Evolutionary conservation across 2,113 vertebrate genomes (phyloP).

Genomic region (Pseudorasbora parva): DNA sequence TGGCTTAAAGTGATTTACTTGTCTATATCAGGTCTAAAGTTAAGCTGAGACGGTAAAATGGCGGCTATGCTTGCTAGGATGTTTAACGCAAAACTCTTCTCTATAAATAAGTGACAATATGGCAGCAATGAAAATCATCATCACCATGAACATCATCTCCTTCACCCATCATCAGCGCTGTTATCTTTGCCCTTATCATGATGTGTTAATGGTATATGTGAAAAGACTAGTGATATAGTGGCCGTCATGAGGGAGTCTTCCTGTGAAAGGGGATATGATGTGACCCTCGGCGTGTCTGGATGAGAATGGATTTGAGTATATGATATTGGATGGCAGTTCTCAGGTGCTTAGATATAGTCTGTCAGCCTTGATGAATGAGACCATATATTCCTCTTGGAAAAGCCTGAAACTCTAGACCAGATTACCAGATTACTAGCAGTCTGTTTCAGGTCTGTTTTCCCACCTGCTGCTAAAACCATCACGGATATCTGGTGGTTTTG

Average conservation of each 20-base stretch:
- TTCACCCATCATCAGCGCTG: background rate
- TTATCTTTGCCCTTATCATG: background rate
- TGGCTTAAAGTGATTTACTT: no score
- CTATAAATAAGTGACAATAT: background rate
- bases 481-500: constrained; percentile 25
- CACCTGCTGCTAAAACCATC: constrained; percentile 42
- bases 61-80: no score
- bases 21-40: no score
- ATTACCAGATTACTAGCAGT: constrained; percentile 21
- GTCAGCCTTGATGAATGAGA: constrained; percentile 51
- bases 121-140: no score
- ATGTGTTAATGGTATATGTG: background rate
- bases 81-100: background rate
- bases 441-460: constrained; percentile 25
- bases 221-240: background rate
- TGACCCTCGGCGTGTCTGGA: constrained; percentile 12
- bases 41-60: no score
- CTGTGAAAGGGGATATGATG: background rate
- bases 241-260: background rate
- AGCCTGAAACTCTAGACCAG: constrained; percentile 32
- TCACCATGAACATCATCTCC: background rate
- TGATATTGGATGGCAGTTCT: constrained; percentile 30
- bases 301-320: constrained; percentile 30
- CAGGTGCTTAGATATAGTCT: constrained; percentile 38
- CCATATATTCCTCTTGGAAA: constrained; percentile 30